Evolutionary conservation across 2,113 vertebrate genomes (phyloP).

Genomic region (Rhipidura dahli): DNA sequence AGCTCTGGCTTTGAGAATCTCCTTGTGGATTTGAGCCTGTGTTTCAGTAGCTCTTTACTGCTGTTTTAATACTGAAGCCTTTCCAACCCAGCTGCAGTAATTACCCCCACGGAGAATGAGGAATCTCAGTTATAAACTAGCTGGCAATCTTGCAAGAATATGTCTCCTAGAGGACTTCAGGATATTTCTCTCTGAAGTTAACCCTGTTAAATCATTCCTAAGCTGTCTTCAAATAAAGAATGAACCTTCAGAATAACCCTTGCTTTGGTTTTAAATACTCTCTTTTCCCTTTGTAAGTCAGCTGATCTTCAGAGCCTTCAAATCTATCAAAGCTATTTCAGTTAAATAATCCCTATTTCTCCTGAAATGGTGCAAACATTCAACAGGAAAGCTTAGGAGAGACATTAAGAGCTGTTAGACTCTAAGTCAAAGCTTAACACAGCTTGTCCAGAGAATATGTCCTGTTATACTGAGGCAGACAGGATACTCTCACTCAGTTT

Average conservation of each 20-base stretch:
- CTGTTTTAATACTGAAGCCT: conserved; percentile 35
- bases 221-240: conserved; percentile 43
- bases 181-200: conserved; percentile 51
- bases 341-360: conserved; percentile 1
- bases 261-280: conserved; percentile 23
- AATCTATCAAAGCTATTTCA: not conserved
- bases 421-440: not conserved
- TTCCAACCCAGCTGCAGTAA: conserved; percentile 58
- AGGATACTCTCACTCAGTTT: not conserved
- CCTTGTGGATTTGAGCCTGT: conserved; percentile 43
- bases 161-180: conserved; percentile 47
- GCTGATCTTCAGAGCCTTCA: not conserved
- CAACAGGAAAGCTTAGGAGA: not conserved
- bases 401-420: not conserved
- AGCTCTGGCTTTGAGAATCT: conserved; percentile 22
- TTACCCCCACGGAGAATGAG: conserved; percentile 38
- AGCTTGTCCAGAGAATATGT: not conserved
- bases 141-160: conserved; percentile 54
- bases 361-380: not conserved
- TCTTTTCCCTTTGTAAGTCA: not conserved
- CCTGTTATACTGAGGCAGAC: not conserved
- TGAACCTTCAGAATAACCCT: conserved; percentile 4
- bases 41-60: conserved; percentile 48
- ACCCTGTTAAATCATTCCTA: conserved; percentile 60
- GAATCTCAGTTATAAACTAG: conserved; percentile 58